phyloP scores from a whole-genome alignment of 2,888 invertebrate species.

The Argyresthia goedartella region DNA sequence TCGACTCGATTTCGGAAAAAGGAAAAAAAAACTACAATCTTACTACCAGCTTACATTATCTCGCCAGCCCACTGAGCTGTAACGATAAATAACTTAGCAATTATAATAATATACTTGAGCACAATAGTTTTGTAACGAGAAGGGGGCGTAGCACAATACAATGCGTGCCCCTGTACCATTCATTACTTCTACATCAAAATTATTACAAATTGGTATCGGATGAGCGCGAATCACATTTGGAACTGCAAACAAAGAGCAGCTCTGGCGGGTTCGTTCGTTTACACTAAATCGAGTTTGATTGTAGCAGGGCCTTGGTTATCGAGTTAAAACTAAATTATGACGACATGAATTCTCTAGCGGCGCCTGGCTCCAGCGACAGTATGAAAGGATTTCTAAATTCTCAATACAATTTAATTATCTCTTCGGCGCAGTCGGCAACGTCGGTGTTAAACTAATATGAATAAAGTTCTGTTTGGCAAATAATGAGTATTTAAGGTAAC shows the following conservation, averaged over 20 bases:
- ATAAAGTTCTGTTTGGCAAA: too few species aligned
- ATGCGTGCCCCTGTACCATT: slow-evolving; percentile 28
- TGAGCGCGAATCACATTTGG: slow-evolving; percentile 45
- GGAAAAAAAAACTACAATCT: background rate
- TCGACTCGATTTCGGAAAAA: background rate
- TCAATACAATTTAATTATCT: too few species aligned
- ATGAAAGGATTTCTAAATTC: too few species aligned
- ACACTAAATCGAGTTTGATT: slow-evolving; percentile 36
- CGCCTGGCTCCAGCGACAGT: background rate
- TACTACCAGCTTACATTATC: slow-evolving; percentile 18
- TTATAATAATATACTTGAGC: slow-evolving; percentile 44
- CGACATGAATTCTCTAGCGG: slow-evolving; percentile 21
- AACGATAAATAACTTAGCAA: slow-evolving; percentile 39
- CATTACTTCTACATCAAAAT: slow-evolving; percentile 51
- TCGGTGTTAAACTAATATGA: too few species aligned
- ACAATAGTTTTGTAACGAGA: slow-evolving; percentile 28
- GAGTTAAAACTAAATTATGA: slow-evolving; percentile 57
- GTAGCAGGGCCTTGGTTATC: slow-evolving; percentile 30
- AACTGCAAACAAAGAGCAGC: slow-evolving; percentile 17
- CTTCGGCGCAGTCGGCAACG: too few species aligned
- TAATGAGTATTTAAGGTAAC: too few species aligned
- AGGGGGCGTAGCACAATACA: slow-evolving; percentile 21
- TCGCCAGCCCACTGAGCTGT: slow-evolving; percentile 24
- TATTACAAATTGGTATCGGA: slow-evolving; percentile 55
- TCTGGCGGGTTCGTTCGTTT: slow-evolving; percentile 29